phyloP scores from a whole-genome alignment of 2,888 invertebrate species.

The Anoncus sp. region DNA sequence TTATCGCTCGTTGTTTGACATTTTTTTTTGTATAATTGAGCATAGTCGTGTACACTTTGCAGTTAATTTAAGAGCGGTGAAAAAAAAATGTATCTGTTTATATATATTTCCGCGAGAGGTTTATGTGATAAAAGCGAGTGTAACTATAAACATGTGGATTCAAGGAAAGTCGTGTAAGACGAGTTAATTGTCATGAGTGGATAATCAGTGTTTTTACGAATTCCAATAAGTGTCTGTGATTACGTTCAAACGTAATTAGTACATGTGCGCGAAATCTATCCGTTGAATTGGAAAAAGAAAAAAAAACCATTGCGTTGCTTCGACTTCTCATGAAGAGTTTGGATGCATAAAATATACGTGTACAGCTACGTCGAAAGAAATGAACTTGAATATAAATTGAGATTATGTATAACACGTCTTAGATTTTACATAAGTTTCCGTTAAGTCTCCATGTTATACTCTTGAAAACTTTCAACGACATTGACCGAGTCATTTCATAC shows the following conservation, averaged over 20 bases:
- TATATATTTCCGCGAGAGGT: not conserved
- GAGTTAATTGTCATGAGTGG: conserved; percentile 17
- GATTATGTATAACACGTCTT: no score
- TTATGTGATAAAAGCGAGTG: not conserved
- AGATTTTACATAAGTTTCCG: no score
- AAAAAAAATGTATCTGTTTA: conserved; percentile 7
- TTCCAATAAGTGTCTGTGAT: conserved; percentile 16
- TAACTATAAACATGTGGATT: not conserved
- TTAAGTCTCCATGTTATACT: no score
- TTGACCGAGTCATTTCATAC: no score
- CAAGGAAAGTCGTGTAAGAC: conserved; percentile 32
- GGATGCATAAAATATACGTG: not conserved
- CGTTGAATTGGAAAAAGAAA: not conserved
- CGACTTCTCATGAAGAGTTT: not conserved
- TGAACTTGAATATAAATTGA: no score
- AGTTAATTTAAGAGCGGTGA: conserved; percentile 21
- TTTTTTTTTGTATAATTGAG: conserved; percentile 13
- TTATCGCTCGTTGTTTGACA: not conserved
- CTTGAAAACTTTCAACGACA: no score
- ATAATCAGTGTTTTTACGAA: conserved; percentile 11
- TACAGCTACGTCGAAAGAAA: not conserved
- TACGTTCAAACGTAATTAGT: conserved; percentile 9
- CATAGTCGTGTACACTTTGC: not conserved
- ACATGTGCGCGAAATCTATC: not conserved
- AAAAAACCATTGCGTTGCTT: not conserved